These are phyloP conservation scores for Timema podura DNA, from an alignment of 2,888 invertebrate genomes.

Conservation along the genomic window DNA sequence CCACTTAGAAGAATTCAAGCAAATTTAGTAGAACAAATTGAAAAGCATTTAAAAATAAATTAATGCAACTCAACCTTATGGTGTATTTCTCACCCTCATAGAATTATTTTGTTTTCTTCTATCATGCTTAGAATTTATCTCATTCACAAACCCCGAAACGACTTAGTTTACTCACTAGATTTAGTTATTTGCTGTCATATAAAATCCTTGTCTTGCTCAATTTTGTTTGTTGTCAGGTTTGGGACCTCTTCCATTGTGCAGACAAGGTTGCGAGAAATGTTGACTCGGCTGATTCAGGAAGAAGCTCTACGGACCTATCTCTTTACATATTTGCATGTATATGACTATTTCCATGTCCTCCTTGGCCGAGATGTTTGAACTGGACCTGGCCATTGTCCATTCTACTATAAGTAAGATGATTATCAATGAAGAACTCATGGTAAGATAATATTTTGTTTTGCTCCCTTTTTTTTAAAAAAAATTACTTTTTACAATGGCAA, in stretches of 20 bases:
- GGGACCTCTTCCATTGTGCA: conserved; percentile 94
- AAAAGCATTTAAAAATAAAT: too few species aligned
- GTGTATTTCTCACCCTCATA: too few species aligned
- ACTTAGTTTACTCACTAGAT: too few species aligned
- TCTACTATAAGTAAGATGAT: conserved; percentile 99
- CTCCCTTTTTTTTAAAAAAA: neutral
- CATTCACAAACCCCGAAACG: too few species aligned
- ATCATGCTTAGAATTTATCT: conserved; percentile 94
- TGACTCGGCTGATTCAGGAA: conserved; percentile 89
- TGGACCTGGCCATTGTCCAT: conserved; percentile 81
- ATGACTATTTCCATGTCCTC: conserved; percentile 92
- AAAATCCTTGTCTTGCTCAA: conserved; percentile 50
- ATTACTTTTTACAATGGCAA: neutral
- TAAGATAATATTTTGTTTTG: conserved; percentile 12
- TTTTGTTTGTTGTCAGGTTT: conserved; percentile 59
- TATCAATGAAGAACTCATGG: conserved; percentile 92
- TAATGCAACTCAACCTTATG: too few species aligned
- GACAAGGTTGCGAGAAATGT: conserved; percentile 90
- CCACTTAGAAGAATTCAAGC: too few species aligned
- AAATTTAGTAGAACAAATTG: too few species aligned
- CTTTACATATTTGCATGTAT: conserved; percentile 97
- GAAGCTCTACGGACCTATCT: conserved; percentile 95
- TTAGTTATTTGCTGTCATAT: conserved; percentile 77
- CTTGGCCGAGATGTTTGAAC: conserved; percentile 90
- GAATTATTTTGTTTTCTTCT: conserved; percentile 21